Conservation (phyloP, 2,113 vertebrate species). For the Triplophysa siluroides region DNA sequence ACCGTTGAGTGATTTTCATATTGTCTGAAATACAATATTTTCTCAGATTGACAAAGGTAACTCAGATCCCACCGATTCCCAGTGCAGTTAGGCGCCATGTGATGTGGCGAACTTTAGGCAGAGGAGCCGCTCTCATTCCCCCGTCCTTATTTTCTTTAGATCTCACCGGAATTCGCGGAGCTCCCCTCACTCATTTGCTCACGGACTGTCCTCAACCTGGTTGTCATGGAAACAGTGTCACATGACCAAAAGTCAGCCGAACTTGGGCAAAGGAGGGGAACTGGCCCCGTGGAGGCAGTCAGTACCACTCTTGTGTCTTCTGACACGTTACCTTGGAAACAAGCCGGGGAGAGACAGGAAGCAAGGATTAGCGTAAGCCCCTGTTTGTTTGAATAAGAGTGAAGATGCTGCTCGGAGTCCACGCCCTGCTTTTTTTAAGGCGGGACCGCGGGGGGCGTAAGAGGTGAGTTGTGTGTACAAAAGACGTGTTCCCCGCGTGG, state of each 20-base stretch:
- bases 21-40: slow-evolving; percentile 44
- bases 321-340: slow-evolving; percentile 82
- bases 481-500: slow-evolving; percentile 9
- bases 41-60: slow-evolving; percentile 42
- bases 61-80: slow-evolving; percentile 27
- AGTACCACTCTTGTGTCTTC: slow-evolving; percentile 76
- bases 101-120: slow-evolving; percentile 34
- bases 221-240: slow-evolving; percentile 81
- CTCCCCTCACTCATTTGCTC: slow-evolving; percentile 68
- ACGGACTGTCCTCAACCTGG: slow-evolving; percentile 77
- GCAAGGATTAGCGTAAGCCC: slow-evolving; percentile 69
- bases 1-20: slow-evolving; percentile 26
- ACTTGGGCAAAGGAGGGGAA: slow-evolving; percentile 74
- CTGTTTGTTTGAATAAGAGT: slow-evolving; percentile 77
- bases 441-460: slow-evolving; percentile 45
- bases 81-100: slow-evolving; percentile 20
- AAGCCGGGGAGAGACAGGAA: slow-evolving; percentile 75
- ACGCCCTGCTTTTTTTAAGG: slow-evolving; percentile 59
- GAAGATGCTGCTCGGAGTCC: slow-evolving; percentile 64
- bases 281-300: slow-evolving; percentile 73
- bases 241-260: slow-evolving; percentile 76
- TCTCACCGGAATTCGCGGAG: slow-evolving; percentile 56
- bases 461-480: slow-evolving; percentile 49
- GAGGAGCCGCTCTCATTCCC: slow-evolving; percentile 23
- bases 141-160: slow-evolving; percentile 3